Percentiles rank a stretch among this genome's conserved stretches.
These are phyloP conservation scores for Parnassius mnemosyne DNA, from an alignment of 2,888 invertebrate genomes.

Conservation along the genomic window DNA sequence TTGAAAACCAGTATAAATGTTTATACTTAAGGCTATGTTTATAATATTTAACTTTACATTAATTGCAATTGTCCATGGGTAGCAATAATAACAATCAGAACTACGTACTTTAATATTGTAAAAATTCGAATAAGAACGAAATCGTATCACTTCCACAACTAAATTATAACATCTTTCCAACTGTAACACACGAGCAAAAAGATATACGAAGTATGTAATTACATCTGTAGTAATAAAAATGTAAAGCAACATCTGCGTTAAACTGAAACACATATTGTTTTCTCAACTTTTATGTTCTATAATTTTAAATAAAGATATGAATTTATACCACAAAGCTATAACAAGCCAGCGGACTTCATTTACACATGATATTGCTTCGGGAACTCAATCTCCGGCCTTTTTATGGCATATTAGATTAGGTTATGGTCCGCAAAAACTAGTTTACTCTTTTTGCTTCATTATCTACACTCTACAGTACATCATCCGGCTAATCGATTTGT, in stretches of 20 bases:
- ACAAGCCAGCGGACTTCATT: conserved; percentile 11
- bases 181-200: conserved; percentile 1
- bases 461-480: conserved; percentile 11
- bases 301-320: not conserved
- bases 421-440: conserved; percentile 15
- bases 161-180: conserved; percentile 4
- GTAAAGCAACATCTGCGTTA: conserved; percentile 1
- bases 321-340: not conserved
- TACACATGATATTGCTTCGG: conserved; percentile 12
- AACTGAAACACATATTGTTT: not conserved
- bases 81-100: no score
- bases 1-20: no score
- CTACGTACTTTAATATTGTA: no score
- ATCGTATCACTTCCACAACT: not conserved
- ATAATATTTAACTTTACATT: no score
- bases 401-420: conserved; percentile 15
- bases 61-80: no score
- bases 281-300: conserved; percentile 2
- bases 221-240: conserved; percentile 17
- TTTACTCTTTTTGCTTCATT: conserved; percentile 14
- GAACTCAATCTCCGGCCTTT: conserved; percentile 9
- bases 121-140: not conserved
- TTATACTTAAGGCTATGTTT: no score
- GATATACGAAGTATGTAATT: conserved; percentile 18
- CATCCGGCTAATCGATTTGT: conserved; percentile 26